phyloP scores from a whole-genome alignment of 2,113 vertebrate species.

The Pterocles orientalis region DNA sequence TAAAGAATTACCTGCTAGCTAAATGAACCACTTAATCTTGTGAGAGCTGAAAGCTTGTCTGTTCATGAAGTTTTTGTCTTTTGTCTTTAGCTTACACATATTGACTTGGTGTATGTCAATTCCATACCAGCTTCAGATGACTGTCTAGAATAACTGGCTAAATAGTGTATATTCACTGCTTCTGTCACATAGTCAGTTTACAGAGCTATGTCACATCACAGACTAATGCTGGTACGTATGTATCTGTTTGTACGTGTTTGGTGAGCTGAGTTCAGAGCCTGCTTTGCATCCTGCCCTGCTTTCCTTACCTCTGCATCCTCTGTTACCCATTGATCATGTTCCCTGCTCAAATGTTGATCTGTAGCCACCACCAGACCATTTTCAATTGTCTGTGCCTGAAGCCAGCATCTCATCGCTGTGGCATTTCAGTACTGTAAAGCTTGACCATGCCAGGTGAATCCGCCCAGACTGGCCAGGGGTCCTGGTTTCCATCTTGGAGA shows the following conservation, averaged over 20 bases:
- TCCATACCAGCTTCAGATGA: not conserved
- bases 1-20: conserved; percentile 21
- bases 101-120: not conserved
- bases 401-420: not conserved
- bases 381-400: not conserved
- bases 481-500: not conserved
- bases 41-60: not conserved
- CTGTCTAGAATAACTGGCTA: not conserved
- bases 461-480: not conserved
- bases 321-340: not conserved
- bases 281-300: not conserved
- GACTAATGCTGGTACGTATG: not conserved
- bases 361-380: not conserved
- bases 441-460: not conserved
- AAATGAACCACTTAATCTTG: not conserved
- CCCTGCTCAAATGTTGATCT: not conserved
- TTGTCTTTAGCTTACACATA: not conserved
- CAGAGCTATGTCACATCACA: not conserved
- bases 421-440: not conserved
- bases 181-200: not conserved
- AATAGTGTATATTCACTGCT: not conserved
- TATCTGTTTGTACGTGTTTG: not conserved
- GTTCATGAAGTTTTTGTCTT: not conserved
- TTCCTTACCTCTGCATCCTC: not conserved
- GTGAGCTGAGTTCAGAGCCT: not conserved